These are phyloP conservation scores for Ammodramus savannarum DNA, from an alignment of 2,113 vertebrate genomes.

Conservation along the genomic window DNA sequence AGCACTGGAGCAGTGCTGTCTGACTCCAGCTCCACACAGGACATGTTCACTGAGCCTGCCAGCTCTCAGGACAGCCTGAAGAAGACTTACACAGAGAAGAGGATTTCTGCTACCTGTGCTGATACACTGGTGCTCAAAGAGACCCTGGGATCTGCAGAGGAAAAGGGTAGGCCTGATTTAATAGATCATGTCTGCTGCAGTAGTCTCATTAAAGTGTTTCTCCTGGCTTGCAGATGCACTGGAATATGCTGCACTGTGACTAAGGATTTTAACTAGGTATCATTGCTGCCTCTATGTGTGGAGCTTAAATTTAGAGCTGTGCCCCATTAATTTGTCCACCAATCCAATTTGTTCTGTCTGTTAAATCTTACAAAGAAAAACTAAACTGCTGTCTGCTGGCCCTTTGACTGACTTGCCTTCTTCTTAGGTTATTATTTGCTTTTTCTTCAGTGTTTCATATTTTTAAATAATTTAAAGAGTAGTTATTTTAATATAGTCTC, in stretches of 20 bases:
- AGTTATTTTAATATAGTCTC: background rate
- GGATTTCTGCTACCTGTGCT: slow-evolving; percentile 64
- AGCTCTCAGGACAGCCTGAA: slow-evolving; percentile 87
- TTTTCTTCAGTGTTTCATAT: background rate
- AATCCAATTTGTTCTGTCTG: background rate
- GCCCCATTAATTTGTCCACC: background rate
- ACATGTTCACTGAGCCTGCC: slow-evolving; percentile 88
- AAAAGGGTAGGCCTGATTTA: slow-evolving; percentile 75
- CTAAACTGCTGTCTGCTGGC: background rate
- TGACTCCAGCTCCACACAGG: slow-evolving; percentile 96
- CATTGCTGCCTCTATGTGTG: background rate
- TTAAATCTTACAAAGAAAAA: background rate
- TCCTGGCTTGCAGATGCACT: background rate
- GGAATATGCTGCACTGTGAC: background rate
- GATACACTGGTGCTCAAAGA: slow-evolving; percentile 75
- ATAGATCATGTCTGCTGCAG: background rate
- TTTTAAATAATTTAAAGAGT: background rate
- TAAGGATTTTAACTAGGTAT: background rate
- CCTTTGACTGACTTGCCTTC: background rate
- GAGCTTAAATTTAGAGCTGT: background rate
- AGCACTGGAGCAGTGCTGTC: slow-evolving; percentile 90
- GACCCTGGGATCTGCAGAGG: slow-evolving; percentile 72
- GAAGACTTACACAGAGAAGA: slow-evolving; percentile 82
- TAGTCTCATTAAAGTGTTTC: background rate
- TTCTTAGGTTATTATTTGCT: background rate